Conservation (phyloP, 2,888 invertebrate genomes). For the Hemistola chrysoprasaria region DNA sequence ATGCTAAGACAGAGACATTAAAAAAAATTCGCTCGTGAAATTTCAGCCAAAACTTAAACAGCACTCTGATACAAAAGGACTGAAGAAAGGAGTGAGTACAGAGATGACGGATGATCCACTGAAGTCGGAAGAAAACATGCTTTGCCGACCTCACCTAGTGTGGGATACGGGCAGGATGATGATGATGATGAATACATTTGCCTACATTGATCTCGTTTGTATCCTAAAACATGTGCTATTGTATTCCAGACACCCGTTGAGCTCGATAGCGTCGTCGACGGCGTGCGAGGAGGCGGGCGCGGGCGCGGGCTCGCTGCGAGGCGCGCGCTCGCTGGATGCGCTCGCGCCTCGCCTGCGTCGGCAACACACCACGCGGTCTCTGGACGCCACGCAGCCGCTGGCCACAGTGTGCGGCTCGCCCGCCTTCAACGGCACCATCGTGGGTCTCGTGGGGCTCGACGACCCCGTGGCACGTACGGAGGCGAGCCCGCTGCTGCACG, state of each 20-base stretch:
- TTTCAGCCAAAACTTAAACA: too few species aligned
- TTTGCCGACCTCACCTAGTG: too few species aligned
- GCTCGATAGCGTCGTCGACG: slow-evolving; percentile 85
- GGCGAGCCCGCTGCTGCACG: slow-evolving; percentile 73
- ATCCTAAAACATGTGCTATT: not conserved
- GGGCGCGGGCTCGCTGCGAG: slow-evolving; percentile 42
- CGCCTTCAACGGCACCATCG: slow-evolving; percentile 70
- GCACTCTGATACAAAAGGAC: too few species aligned
- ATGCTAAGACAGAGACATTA: too few species aligned
- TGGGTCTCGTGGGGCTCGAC: slow-evolving; percentile 56
- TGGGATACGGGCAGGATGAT: too few species aligned
- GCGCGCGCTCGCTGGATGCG: slow-evolving; percentile 55
- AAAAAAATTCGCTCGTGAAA: too few species aligned
- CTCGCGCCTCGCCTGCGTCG: slow-evolving; percentile 48
- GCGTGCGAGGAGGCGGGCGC: slow-evolving; percentile 64
- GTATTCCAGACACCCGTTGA: slow-evolving; percentile 76
- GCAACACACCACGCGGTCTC: slow-evolving; percentile 58
- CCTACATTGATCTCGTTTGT: slow-evolving; percentile 3
- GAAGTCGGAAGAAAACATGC: too few species aligned
- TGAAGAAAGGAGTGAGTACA: too few species aligned
- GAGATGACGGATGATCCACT: too few species aligned
- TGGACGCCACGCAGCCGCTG: slow-evolving; percentile 53
- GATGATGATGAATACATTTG: too few species aligned
- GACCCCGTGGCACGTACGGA: slow-evolving; percentile 58
- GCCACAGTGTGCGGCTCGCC: slow-evolving; percentile 63